Conservation (phyloP, 23 tunicate species). For the Styela clava region DNA sequence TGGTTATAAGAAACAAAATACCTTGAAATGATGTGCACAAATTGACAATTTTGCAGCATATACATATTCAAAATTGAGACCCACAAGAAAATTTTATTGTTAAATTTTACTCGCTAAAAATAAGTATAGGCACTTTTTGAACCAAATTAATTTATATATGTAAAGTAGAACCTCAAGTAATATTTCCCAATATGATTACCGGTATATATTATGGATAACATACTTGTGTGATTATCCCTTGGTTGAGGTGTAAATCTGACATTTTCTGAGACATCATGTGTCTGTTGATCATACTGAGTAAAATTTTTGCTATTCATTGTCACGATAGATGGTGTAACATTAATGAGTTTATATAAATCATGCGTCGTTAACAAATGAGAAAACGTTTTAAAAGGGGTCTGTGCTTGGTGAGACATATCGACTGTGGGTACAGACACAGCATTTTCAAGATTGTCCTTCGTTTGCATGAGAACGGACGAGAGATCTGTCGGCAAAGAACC, state of each 20-base stretch:
- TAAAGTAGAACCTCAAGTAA: too few relatives aligned
- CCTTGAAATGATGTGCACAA: too few relatives aligned
- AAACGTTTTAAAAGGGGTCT: constrained; percentile 14
- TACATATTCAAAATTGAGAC: too few relatives aligned
- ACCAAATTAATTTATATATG: too few relatives aligned
- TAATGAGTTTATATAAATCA: constrained; percentile 16
- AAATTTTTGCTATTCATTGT: background rate
- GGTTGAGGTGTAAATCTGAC: constrained; percentile 2
- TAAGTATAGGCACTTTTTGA: too few relatives aligned
- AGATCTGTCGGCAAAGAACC: constrained; percentile 20
- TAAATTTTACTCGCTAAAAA: too few relatives aligned
- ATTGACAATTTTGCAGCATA: too few relatives aligned
- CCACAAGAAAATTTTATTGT: too few relatives aligned
- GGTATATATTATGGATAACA: too few relatives aligned
- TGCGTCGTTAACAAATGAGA: constrained; percentile 19
- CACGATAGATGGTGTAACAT: constrained; percentile 12
- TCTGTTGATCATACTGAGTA: background rate
- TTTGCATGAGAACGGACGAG: background rate
- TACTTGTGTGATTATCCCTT: background rate
- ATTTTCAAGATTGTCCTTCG: background rate
- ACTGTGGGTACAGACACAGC: background rate
- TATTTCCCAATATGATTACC: too few relatives aligned
- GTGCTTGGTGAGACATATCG: background rate
- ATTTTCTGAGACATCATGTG: background rate
- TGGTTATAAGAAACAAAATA: too few relatives aligned